Evolutionary conservation across 2,113 vertebrate species (phyloP).

Genomic region (Rhipidura dahli): DNA sequence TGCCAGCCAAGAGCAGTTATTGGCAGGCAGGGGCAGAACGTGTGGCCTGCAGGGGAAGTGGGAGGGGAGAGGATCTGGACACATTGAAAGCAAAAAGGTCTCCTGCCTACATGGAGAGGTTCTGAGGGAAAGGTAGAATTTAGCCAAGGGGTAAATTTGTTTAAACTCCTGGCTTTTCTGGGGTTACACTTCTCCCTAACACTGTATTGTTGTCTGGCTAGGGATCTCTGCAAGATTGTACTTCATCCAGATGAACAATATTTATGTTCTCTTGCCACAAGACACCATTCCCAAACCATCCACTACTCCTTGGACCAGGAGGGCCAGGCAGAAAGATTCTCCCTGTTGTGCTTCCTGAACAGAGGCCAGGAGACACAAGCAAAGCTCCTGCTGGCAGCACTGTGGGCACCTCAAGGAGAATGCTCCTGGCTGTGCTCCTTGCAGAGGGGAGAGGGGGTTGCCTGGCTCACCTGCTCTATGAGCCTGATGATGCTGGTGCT

Average conservation of each 20-base stretch:
- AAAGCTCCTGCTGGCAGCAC: not conserved
- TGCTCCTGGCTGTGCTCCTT: not conserved
- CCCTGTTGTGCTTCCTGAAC: not conserved
- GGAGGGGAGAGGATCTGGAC: not conserved
- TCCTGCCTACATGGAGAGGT: not conserved
- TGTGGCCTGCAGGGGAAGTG: not conserved
- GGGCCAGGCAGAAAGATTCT: not conserved
- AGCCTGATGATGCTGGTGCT: conserved; percentile 95
- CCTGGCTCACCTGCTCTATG: conserved; percentile 88
- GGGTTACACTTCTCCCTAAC: not conserved
- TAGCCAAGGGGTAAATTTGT: not conserved
- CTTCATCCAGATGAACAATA: not conserved
- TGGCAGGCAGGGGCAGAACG: not conserved
- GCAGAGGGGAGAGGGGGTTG: not conserved
- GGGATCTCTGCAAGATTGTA: not conserved
- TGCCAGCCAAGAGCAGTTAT: not conserved
- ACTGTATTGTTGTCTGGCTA: not conserved
- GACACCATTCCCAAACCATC: not conserved
- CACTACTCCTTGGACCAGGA: not conserved
- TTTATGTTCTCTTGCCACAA: not conserved
- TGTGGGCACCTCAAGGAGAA: not conserved
- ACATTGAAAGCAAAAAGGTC: not conserved
- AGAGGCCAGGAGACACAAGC: not conserved
- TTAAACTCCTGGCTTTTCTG: not conserved
- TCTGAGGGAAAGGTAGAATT: not conserved